These are phyloP conservation scores for Cheiracanthium punctorium DNA, from an alignment of 2,888 invertebrate species.

Conservation along the genomic window DNA sequence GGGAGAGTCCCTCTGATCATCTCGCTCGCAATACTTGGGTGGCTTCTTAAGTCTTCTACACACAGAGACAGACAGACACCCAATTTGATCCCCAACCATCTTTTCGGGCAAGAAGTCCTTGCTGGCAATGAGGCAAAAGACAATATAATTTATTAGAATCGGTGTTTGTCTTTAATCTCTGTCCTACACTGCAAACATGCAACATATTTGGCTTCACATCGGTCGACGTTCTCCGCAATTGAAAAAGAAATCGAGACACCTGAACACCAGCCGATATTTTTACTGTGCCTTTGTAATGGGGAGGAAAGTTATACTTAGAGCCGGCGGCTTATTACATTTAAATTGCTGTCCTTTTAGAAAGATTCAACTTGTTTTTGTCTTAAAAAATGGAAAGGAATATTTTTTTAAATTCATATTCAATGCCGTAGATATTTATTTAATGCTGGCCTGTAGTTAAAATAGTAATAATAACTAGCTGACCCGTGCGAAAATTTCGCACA, in stretches of 20 bases:
- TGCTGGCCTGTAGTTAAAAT: too few relatives aligned
- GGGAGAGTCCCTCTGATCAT: slow-evolving; percentile 19
- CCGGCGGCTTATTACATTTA: too few relatives aligned
- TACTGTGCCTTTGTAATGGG: neutral
- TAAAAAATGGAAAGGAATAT: too few relatives aligned
- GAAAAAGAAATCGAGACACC: slow-evolving; percentile 17
- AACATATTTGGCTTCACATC: slow-evolving; percentile 51
- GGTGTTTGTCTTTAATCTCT: slow-evolving; percentile 67
- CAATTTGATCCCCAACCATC: slow-evolving; percentile 41
- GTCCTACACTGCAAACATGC: slow-evolving; percentile 57
- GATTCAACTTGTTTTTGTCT: too few relatives aligned
- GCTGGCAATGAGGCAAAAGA: slow-evolving; percentile 61
- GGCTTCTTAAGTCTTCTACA: slow-evolving; percentile 56
- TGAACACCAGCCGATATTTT: neutral
- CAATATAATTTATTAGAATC: slow-evolving; percentile 67
- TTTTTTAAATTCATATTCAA: too few relatives aligned
- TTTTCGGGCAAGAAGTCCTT: slow-evolving; percentile 48
- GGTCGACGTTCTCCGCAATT: slow-evolving; percentile 17
- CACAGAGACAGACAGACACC: slow-evolving; percentile 38
- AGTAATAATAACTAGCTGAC: too few relatives aligned
- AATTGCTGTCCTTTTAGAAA: too few relatives aligned
- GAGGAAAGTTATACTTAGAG: neutral
- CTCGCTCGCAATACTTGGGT: slow-evolving; percentile 38
- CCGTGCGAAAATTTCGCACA: too few relatives aligned
- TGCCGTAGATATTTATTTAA: too few relatives aligned